phyloP scores from a whole-genome alignment of 2,888 invertebrate species.

The Augiades crinisus region DNA sequence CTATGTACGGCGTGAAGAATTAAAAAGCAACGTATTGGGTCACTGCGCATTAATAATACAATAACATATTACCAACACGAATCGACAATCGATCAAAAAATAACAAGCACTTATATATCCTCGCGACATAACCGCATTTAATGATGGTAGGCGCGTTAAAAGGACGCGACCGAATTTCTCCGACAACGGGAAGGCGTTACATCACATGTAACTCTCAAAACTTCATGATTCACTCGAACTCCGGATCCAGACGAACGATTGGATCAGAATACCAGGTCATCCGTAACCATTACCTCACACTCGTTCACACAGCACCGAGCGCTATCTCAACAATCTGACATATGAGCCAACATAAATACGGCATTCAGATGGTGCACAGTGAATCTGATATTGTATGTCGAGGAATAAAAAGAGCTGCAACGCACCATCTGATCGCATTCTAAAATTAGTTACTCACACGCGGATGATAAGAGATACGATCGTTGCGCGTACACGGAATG shows the following conservation, averaged over 20 bases:
- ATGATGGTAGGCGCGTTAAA: conserved; percentile 37
- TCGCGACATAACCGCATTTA: conserved; percentile 1
- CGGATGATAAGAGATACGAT: conserved; percentile 53
- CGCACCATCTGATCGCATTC: conserved; percentile 43
- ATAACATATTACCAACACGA: neutral
- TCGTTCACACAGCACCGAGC: conserved; percentile 13
- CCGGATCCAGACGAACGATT: conserved; percentile 41
- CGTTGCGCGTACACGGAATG: conserved; percentile 46
- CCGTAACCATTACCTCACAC: conserved; percentile 26
- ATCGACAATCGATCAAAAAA: neutral
- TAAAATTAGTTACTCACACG: conserved; percentile 56
- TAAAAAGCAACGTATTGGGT: neutral
- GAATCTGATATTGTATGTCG: conserved; percentile 17
- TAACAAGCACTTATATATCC: neutral
- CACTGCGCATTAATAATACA: conserved; percentile 2
- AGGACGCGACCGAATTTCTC: conserved; percentile 45
- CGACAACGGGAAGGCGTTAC: conserved; percentile 47
- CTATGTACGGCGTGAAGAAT: neutral
- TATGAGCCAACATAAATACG: conserved; percentile 23
- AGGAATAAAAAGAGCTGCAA: conserved; percentile 17
- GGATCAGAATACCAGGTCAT: conserved; percentile 36
- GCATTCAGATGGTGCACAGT: conserved; percentile 11
- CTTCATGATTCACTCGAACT: conserved; percentile 50
- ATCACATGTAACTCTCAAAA: conserved; percentile 46
- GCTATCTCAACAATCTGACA: conserved; percentile 23